These are phyloP conservation scores for Melanotaenia parkinsoni DNA, from an alignment of 2,797 vertebrate genomes.

Conservation along the genomic window DNA sequence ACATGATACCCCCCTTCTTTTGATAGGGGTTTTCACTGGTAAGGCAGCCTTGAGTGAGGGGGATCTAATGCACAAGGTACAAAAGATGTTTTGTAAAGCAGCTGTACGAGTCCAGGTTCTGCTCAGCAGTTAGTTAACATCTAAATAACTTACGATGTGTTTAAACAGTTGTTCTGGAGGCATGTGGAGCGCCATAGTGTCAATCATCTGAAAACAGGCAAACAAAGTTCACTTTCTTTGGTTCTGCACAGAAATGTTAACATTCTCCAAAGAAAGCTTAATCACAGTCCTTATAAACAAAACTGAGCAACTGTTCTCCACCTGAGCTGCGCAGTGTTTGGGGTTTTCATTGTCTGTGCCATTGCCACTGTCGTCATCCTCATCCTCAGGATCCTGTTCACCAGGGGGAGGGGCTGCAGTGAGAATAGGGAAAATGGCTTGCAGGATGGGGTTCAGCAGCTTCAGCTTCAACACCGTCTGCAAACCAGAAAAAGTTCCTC, in stretches of 20 bases:
- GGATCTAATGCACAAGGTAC: conserved; percentile 78
- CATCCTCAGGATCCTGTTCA: conserved; percentile 89
- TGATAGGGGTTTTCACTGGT: conserved; percentile 85
- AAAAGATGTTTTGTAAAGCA: background rate
- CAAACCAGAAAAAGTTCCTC: background rate
- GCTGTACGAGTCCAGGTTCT: background rate
- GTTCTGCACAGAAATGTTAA: background rate
- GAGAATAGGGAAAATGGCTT: conserved; percentile 88
- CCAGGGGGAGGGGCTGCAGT: conserved; percentile 85
- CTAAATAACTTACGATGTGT: conserved; percentile 82
- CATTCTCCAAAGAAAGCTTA: background rate
- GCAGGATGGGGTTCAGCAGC: conserved; percentile 85
- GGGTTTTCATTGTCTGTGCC: conserved; percentile 77
- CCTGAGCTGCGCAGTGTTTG: conserved; percentile 84
- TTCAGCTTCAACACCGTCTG: conserved; percentile 90
- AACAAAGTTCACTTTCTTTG: background rate
- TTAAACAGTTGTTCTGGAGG: conserved; percentile 91
- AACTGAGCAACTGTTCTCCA: conserved; percentile 12
- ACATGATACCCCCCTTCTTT: conserved; percentile 90
- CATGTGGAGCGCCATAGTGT: conserved; percentile 90
- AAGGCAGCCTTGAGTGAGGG: conserved; percentile 85
- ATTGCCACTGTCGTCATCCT: conserved; percentile 82
- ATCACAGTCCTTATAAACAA: background rate
- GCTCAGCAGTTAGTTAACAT: background rate
- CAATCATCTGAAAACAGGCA: conserved; percentile 84